These are phyloP conservation scores for Tanytarsus gracilentus DNA, from an alignment of 2,888 invertebrate species.

Conservation along the genomic window DNA sequence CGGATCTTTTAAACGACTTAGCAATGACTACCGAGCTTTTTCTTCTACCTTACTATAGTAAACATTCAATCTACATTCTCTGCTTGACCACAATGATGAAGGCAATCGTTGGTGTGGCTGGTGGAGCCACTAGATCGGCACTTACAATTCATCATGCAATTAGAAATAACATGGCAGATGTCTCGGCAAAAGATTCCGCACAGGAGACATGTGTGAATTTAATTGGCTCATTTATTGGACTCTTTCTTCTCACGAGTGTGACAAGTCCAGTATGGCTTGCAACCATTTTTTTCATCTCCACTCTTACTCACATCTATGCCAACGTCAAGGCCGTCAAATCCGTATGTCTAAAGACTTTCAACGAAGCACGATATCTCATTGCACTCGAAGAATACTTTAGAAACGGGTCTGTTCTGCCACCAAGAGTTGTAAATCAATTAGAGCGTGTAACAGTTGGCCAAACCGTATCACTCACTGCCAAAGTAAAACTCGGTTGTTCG, in stretches of 20 bases:
- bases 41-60: constrained; percentile 59
- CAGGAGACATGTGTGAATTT: constrained; percentile 96
- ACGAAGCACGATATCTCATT: constrained; percentile 65
- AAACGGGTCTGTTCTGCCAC: constrained; percentile 51
- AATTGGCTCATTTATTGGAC: constrained; percentile 68
- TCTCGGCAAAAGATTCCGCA: constrained; percentile 85
- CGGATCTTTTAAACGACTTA: constrained; percentile 84
- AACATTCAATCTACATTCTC: constrained; percentile 53
- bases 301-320: constrained; percentile 69
- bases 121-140: constrained; percentile 86
- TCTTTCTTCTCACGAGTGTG: constrained; percentile 61
- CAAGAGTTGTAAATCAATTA: constrained; percentile 55
- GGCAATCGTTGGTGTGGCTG: constrained; percentile 85
- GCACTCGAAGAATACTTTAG: constrained; percentile 59
- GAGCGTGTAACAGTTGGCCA: constrained; percentile 61
- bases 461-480: constrained; percentile 44
- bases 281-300: constrained; percentile 58
- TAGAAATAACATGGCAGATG: constrained; percentile 85
- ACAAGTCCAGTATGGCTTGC: constrained; percentile 46
- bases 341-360: constrained; percentile 70
- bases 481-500: constrained; percentile 40
- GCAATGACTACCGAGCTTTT: constrained; percentile 81
- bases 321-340: constrained; percentile 82
- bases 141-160: constrained; percentile 90
- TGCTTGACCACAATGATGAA: constrained; percentile 69